Conservation (phyloP, 2,113 vertebrate species). For the Hoplias malabaricus region DNA sequence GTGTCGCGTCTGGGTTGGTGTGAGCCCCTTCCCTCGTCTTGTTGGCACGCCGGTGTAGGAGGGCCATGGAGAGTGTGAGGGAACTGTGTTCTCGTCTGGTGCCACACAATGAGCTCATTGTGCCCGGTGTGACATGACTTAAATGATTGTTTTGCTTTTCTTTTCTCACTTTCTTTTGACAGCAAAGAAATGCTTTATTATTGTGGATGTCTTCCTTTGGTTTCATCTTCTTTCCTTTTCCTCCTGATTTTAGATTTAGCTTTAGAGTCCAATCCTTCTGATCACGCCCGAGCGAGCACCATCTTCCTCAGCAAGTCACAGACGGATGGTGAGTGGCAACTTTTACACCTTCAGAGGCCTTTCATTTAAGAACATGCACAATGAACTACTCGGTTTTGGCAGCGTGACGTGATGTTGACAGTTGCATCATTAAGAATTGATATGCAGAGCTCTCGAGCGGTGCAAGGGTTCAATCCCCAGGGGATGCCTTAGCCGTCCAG, state of each 20-base stretch:
- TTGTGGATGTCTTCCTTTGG: not conserved
- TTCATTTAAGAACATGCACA: too few relatives aligned
- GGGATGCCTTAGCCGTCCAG: too few relatives aligned
- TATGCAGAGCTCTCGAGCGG: too few relatives aligned
- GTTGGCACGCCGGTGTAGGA: conserved; percentile 9
- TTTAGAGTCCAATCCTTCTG: conserved; percentile 93
- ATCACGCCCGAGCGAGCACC: conserved; percentile 93
- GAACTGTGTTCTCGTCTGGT: conserved; percentile 22
- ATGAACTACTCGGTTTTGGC: too few relatives aligned
- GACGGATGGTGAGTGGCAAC: conserved; percentile 86
- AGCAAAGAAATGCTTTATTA: not conserved
- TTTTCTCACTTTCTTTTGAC: not conserved
- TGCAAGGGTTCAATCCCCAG: too few relatives aligned
- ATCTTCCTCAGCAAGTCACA: conserved; percentile 99
- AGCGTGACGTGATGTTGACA: too few relatives aligned
- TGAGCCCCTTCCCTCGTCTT: not conserved
- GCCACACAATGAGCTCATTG: conserved; percentile 44
- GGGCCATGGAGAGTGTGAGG: conserved; percentile 18
- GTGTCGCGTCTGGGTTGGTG: not conserved
- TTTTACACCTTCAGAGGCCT: not conserved
- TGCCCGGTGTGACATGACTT: conserved; percentile 3
- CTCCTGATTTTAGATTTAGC: conserved; percentile 87
- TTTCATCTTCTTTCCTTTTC: conserved; percentile 27
- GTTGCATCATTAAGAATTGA: too few relatives aligned
- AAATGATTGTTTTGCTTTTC: not conserved